These are phyloP conservation scores for Tetrax tetrax DNA, from an alignment of 2,113 vertebrate genomes.

Conservation along the genomic window DNA sequence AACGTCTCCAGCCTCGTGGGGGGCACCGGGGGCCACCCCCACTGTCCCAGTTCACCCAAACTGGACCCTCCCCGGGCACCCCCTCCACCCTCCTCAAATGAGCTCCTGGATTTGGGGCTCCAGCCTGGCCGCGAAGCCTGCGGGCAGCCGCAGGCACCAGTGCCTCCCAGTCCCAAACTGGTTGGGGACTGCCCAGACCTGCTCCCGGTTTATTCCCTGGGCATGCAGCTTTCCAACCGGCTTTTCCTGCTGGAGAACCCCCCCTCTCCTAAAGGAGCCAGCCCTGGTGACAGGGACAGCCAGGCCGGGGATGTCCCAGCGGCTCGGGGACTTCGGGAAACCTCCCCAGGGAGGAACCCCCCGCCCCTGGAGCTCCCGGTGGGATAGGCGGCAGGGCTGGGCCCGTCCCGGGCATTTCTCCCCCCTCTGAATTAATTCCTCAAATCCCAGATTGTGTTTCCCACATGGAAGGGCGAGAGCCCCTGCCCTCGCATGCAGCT, in stretches of 20 bases:
- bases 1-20: too few species aligned
- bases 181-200: not conserved
- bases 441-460: not conserved
- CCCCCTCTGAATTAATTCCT: not conserved
- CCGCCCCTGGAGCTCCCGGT: not conserved
- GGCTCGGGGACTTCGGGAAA: not conserved
- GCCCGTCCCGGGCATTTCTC: not conserved
- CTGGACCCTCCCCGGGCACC: too few species aligned
- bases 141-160: not conserved
- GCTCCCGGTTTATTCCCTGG: not conserved
- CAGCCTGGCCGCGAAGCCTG: not conserved
- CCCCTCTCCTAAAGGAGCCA: not conserved
- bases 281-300: not conserved
- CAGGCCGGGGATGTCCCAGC: not conserved
- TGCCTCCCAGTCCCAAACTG: not conserved
- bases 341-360: not conserved
- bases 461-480: not conserved
- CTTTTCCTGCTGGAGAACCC: constrained; percentile 10
- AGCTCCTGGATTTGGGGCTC: not conserved
- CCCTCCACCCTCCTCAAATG: not conserved
- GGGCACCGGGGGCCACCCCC: not conserved
- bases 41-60: not conserved
- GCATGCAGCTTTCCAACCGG: not conserved
- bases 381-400: not conserved
- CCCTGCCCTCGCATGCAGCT: rapidly evolving